Evolutionary conservation across 2,797 vertebrate genomes (phyloP), one percentile per base, ranked within the genome.

Genomic region (Peromyscus eremicus): DNA sequence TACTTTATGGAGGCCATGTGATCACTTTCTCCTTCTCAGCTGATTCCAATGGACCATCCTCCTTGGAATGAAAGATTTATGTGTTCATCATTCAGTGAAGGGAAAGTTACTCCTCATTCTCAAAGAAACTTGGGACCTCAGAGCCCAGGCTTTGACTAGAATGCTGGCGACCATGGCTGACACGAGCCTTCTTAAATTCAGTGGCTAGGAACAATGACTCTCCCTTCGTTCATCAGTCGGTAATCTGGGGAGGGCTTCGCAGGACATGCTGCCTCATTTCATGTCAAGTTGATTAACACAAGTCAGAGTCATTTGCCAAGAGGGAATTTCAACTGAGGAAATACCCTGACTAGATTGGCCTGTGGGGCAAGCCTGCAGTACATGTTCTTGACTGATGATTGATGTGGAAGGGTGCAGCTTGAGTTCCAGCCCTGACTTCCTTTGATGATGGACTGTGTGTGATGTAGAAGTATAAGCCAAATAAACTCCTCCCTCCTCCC

Each of bases 191-290:
- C 34, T 81, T 79, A 62, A 79, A 64, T 32, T 75, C 34, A 75
- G 17, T 29, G 75, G 5, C 37, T 92, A 73, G 64, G 73, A 88
- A 86, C 37, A 83, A 62, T 64, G n/a, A 70, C 8, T 94, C 40
- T 81, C 82, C n/a, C 64, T 95, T 73, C 86, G 55, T 19, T 75
- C 40, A 21, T 12, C n/a, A 25, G 17, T 43, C 43, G 77, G 37
- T 27, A 60, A 23, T 85, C 57, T 82, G 46, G 2, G 6, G 27
- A 87, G 37, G 9, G 7, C 19, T 75, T 92, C 60, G 3, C 40
- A 49, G 40, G 40, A 12, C 21, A 52, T 70, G 64, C 12, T 86
- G 83, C 11, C 46, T 70, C 64, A n/a, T n/a, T 70, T 52, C n/a
- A n/a, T 85, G 64, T n/a, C 64, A 49, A n/a, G 64, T 5, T 85